Percentiles rank a stretch among this genome's conserved stretches.
These are phyloP conservation scores for Drosophila busckii DNA, from an alignment of 1,140 invertebrate genomes.

Conservation along the genomic window DNA sequence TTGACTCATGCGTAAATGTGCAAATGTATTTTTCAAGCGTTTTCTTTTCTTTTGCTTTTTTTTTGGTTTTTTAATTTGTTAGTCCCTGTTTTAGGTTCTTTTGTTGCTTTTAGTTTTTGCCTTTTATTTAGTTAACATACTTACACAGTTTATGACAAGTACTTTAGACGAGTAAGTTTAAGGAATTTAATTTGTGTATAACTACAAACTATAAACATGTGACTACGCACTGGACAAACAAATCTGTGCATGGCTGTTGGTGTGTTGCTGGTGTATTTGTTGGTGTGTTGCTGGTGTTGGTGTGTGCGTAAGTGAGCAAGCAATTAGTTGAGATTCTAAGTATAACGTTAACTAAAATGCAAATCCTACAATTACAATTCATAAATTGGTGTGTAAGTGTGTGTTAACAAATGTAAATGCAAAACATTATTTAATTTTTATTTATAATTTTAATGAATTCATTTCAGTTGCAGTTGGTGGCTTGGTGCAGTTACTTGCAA, in stretches of 20 bases:
- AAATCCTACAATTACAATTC: conserved; percentile 68
- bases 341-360: conserved; percentile 47
- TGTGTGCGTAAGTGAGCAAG: conserved; percentile 23
- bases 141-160: conserved; percentile 74
- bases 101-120: conserved; percentile 34
- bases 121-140: conserved; percentile 47
- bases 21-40: conserved; percentile 79
- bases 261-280: too few relatives aligned
- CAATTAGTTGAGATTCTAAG: conserved; percentile 15
- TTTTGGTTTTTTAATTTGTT: conserved; percentile 19
- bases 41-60: conserved; percentile 20
- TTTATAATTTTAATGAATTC: conserved; percentile 21
- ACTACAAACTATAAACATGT: conserved; percentile 17
- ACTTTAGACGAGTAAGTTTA: conserved; percentile 63
- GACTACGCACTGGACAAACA: conserved; percentile 20
- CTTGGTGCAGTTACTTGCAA: conserved; percentile 42
- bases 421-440: conserved; percentile 23
- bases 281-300: too few relatives aligned
- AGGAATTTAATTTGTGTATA: conserved; percentile 9
- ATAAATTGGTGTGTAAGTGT: conserved; percentile 35
- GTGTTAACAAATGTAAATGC: conserved; percentile 49
- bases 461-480: conserved; percentile 48
- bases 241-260: conserved; percentile 16
- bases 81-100: conserved; percentile 24
- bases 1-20: conserved; percentile 79